Base-by-base conservation (phyloP, 2,797 vertebrate species). In the Pipistrellus nathusii region DNA sequence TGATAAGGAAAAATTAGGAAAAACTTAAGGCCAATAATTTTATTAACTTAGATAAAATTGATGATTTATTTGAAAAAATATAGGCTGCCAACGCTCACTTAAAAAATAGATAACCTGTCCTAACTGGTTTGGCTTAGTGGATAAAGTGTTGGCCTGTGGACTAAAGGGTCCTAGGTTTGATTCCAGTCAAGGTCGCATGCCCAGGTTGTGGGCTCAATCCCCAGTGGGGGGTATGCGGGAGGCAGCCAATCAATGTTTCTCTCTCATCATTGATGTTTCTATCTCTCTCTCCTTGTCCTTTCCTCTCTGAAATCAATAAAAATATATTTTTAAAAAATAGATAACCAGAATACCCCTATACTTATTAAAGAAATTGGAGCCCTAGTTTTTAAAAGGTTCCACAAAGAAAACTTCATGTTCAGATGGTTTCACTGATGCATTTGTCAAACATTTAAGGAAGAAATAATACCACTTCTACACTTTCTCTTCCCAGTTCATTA, bases 21-120 rank as follows among this genome's bases (percentile, higher is more conserved):
- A 4, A 73, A 75, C 18, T 82, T 77, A 44, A 76, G 15, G 44
- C 76, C 55, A 92, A 88, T 46, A 93, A 38, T 69, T 69, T 73
- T 78, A 23, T 53, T 62, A 91, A 76, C 21, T 92, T 92, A 73
- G 23, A 85, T 68, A 20, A 78, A 92, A 68, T 68, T 6, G 44
- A 46, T 84, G 11, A 90, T 77, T 46, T 86, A 51, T 83, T 91
- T 80, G 21, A 82, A 95, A 80, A 41, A 71, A 83, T 15, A n/a
- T 17, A 62, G 30, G 62, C n/a, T 73, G 72, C 17, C 55, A 90
- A 92, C 85, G 14, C 21, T 73, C 46, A 46, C 23, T 51, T 85
- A 48, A 90, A 78, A 38, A 48, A 85, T 15, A 84, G 7, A 17
- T 46, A 75, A 38, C 25, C 35, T 51, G 51, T 17, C 17, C 5